Conservation (phyloP, 2,113 vertebrate species). For the Campylomormyrus numenius region DNA sequence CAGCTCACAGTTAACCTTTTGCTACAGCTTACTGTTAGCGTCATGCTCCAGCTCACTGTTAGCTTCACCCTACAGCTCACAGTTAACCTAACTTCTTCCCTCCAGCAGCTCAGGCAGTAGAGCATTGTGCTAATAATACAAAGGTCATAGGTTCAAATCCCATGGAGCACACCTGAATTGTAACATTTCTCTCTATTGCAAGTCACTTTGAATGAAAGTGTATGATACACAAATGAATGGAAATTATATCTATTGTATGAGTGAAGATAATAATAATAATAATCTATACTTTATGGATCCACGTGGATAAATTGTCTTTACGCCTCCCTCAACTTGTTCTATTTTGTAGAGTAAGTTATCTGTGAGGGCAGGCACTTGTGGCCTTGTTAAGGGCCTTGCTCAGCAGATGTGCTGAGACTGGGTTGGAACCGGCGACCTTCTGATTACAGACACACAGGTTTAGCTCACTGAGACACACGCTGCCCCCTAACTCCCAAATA, state of each 20-base stretch:
- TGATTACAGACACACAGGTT: too few species aligned
- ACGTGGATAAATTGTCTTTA: too few species aligned
- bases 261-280: neutral
- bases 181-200: neutral
- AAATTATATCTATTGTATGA: neutral
- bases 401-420: too few species aligned
- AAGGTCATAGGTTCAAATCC: neutral
- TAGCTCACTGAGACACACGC: too few species aligned
- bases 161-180: neutral
- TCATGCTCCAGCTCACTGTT: neutral
- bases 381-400: too few species aligned
- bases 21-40: neutral
- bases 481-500: neutral
- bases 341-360: too few species aligned
- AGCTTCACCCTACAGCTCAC: neutral
- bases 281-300: too few species aligned
- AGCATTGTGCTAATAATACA: neutral
- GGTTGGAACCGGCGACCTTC: too few species aligned
- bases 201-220: neutral
- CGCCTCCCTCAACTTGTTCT: too few species aligned
- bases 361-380: too few species aligned
- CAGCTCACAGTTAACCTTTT: neutral
- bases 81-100: neutral
- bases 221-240: neutral
- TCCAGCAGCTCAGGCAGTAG: neutral